Evolutionary conservation across 2,113 vertebrate genomes (phyloP).

Genomic region (Neogobius melanostomus): DNA sequence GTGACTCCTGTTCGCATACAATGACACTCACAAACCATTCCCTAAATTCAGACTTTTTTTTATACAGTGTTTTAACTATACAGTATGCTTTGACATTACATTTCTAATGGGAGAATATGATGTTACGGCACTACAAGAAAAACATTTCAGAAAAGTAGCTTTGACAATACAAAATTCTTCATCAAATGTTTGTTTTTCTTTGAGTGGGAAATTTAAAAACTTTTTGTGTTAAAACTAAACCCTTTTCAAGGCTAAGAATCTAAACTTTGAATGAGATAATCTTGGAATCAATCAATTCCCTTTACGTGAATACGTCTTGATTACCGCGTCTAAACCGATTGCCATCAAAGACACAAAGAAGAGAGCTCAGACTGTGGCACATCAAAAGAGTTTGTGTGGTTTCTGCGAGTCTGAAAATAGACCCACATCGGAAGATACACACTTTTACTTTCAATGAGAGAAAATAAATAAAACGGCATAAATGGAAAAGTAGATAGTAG

Average conservation of each 20-base stretch:
- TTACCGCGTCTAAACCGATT: slow-evolving; percentile 71
- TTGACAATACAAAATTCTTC: background rate
- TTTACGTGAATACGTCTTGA: slow-evolving; percentile 65
- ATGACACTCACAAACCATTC: no score
- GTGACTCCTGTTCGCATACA: no score
- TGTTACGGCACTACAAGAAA: no score
- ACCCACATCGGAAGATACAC: slow-evolving; percentile 26
- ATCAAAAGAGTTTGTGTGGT: slow-evolving; percentile 72
- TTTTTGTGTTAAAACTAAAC: slow-evolving; percentile 55
- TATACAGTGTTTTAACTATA: no score
- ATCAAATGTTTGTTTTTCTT: slow-evolving; percentile 13
- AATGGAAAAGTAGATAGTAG: slow-evolving; percentile 3
- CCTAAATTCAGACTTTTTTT: no score
- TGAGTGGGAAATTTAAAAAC: slow-evolving; percentile 41
- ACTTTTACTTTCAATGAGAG: slow-evolving; percentile 11
- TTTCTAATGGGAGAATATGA: no score
- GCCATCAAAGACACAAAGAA: slow-evolving; percentile 57
- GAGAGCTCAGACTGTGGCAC: slow-evolving; percentile 65
- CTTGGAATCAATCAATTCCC: slow-evolving; percentile 68
- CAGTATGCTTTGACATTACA: no score
- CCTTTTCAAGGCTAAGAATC: slow-evolving; percentile 39
- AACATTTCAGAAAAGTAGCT: background rate
- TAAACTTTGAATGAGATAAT: slow-evolving; percentile 64
- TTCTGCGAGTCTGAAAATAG: slow-evolving; percentile 54
- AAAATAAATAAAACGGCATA: slow-evolving; percentile 9